These are phyloP conservation scores for Idaea aversata DNA, from an alignment of 2,888 invertebrate species.

Conservation along the genomic window DNA sequence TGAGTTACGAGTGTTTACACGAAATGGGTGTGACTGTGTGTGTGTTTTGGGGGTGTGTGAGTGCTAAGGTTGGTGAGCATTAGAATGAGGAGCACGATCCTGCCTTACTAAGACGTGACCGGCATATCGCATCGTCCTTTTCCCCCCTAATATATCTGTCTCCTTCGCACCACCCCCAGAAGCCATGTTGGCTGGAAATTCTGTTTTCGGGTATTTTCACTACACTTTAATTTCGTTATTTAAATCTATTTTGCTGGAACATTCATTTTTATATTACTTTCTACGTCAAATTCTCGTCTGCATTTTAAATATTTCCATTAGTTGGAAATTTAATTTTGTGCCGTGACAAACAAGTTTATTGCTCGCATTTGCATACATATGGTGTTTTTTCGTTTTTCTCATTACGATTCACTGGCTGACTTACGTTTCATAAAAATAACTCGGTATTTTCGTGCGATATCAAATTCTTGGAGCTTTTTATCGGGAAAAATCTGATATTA, in stretches of 20 bases:
- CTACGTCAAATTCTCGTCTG: constrained; percentile 26
- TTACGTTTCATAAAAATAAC: constrained; percentile 5
- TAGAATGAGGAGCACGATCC: constrained; percentile 77
- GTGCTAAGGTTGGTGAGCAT: constrained; percentile 66
- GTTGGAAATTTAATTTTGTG: constrained; percentile 22
- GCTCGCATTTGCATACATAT: constrained; percentile 22
- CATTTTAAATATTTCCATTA: constrained; percentile 23
- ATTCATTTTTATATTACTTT: constrained; percentile 35
- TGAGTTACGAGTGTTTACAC: constrained; percentile 39
- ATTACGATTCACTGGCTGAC: constrained; percentile 2
- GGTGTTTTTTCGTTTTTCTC: constrained; percentile 18
- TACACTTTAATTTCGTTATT: constrained; percentile 70
- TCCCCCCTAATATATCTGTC: constrained; percentile 67
- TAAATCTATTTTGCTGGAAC: constrained; percentile 51
- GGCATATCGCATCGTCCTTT: constrained; percentile 77
- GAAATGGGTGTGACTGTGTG: constrained; percentile 49
- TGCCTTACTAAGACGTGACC: constrained; percentile 77
- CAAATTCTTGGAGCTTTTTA: neutral
- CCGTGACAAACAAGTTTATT: constrained; percentile 24
- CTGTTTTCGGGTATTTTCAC: constrained; percentile 73
- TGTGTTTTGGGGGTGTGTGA: constrained; percentile 56
- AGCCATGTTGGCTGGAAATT: constrained; percentile 75
- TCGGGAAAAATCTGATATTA: neutral
- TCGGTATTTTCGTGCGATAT: neutral
- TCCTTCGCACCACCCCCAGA: constrained; percentile 68